phyloP scores from a whole-genome alignment of 2,888 invertebrate species.

The Drosophila robusta region DNA sequence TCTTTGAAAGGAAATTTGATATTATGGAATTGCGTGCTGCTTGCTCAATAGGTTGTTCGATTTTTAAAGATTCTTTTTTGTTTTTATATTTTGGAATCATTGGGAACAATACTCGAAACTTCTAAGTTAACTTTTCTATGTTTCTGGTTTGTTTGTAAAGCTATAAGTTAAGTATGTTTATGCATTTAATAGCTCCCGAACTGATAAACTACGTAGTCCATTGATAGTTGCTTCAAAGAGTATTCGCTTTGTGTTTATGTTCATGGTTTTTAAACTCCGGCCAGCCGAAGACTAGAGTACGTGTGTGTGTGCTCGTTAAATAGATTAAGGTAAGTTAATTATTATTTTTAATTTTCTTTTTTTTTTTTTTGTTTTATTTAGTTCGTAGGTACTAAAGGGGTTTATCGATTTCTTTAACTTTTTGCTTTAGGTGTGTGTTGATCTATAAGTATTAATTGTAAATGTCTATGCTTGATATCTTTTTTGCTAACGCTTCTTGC shows the following conservation, averaged over 20 bases:
- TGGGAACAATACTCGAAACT: constrained; percentile 30
- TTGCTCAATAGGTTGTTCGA: constrained; percentile 13
- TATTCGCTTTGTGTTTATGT: constrained; percentile 20
- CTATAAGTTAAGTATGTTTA: constrained; percentile 42
- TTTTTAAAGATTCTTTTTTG: neutral
- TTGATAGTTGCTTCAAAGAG: constrained; percentile 48
- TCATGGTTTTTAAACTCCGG: constrained; percentile 33
- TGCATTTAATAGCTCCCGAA: constrained; percentile 31
- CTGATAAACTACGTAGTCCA: constrained; percentile 35
- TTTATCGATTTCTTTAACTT: constrained; percentile 2
- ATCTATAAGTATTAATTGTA: constrained; percentile 31
- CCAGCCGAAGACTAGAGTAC: constrained; percentile 47
- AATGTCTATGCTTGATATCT: constrained; percentile 52
- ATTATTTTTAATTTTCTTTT: constrained; percentile 16
- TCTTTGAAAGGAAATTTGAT: constrained; percentile 64
- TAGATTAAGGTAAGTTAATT: constrained; percentile 30
- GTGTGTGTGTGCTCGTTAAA: constrained; percentile 26
- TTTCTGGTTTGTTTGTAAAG: constrained; percentile 39
- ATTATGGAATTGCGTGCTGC: constrained; percentile 57
- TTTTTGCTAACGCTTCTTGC: constrained; percentile 13
- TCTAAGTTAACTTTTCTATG: constrained; percentile 42
- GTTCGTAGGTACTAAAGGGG: constrained; percentile 32
- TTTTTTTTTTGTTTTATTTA: constrained; percentile 6
- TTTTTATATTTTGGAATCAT: constrained; percentile 24
- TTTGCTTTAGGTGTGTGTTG: constrained; percentile 7